A percentile compares a stretch with the other conserved stretches of the same genome.
Conservation (phyloP, 2,113 vertebrate genomes). For the Charina bottae region DNA sequence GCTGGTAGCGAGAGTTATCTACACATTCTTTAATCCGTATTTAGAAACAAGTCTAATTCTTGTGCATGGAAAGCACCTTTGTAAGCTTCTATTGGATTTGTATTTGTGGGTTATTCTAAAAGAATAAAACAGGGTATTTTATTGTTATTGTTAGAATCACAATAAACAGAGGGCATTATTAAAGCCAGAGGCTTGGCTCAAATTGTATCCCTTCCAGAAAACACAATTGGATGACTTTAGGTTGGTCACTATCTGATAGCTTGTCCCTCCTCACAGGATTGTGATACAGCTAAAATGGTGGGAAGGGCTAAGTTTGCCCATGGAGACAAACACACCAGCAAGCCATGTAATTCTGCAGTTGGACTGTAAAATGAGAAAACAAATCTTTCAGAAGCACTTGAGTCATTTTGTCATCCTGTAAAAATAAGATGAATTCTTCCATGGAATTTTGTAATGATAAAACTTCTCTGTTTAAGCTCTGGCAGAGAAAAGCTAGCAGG, state of each 20-base stretch:
- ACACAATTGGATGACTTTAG: neutral
- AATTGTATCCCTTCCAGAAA: neutral
- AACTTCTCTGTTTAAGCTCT: slow-evolving; percentile 50
- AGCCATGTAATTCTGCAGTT: slow-evolving; percentile 1
- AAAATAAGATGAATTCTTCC: slow-evolving; percentile 34
- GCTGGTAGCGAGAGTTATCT: too few species aligned
- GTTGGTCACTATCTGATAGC: neutral
- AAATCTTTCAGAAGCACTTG: slow-evolving; percentile 18
- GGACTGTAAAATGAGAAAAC: slow-evolving; percentile 35
- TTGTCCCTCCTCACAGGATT: neutral
- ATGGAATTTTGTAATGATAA: slow-evolving; percentile 34
- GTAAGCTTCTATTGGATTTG: neutral
- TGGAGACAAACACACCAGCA: neutral
- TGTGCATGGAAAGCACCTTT: neutral
- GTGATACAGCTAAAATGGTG: neutral
- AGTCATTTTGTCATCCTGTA: slow-evolving; percentile 16
- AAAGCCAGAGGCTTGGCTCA: neutral
- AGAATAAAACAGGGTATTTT: neutral
- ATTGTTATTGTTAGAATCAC: neutral
- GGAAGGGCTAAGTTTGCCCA: neutral
- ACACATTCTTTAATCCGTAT: neutral
- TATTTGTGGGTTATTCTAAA: neutral
- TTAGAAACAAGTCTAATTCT: neutral
- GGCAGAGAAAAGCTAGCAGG: slow-evolving; percentile 50
- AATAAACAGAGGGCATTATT: neutral